phyloP scores from a whole-genome alignment of 2,888 invertebrate genomes.

The Pseudococcus longispinus region DNA sequence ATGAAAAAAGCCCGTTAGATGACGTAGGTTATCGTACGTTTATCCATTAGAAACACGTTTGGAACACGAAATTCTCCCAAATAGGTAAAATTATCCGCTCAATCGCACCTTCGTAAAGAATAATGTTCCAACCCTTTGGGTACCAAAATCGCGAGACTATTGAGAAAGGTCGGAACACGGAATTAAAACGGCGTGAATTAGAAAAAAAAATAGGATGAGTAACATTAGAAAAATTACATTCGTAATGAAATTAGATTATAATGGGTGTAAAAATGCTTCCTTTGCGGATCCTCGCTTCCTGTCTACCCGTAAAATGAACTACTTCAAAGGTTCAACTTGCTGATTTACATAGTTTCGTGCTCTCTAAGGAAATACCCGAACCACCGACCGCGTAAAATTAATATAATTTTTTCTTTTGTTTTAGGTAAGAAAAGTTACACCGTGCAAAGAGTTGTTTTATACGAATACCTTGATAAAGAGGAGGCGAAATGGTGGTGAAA shows the following conservation, averaged over 20 bases:
- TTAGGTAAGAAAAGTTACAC: constrained; percentile 10
- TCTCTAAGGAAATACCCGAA: not conserved
- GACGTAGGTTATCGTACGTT: not conserved
- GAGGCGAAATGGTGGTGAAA: not conserved
- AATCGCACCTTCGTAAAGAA: not conserved
- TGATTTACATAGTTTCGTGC: constrained; percentile 24
- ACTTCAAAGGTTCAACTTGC: constrained; percentile 9
- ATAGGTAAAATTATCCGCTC: not conserved
- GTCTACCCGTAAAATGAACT: not conserved
- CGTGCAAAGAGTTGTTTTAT: not conserved
- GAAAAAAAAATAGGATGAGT: not conserved
- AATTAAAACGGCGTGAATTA: not conserved
- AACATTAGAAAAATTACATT: constrained; percentile 23
- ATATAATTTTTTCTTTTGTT: constrained; percentile 34
- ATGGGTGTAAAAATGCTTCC: constrained; percentile 16
- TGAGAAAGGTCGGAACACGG: constrained; percentile 13
- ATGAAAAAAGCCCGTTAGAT: not conserved
- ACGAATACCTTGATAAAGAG: not conserved
- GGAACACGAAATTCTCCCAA: not conserved
- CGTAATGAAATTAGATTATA: constrained; percentile 20
- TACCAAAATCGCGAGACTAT: not conserved
- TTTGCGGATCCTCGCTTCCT: constrained; percentile 15
- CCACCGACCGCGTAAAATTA: not conserved
- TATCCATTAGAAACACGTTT: not conserved
- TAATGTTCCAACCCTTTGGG: not conserved